Percentiles rank a stretch among this genome's conserved stretches.
Evolutionary conservation across 2,888 invertebrate species (phyloP).

Genomic region (Sylvicola fuscatus): DNA sequence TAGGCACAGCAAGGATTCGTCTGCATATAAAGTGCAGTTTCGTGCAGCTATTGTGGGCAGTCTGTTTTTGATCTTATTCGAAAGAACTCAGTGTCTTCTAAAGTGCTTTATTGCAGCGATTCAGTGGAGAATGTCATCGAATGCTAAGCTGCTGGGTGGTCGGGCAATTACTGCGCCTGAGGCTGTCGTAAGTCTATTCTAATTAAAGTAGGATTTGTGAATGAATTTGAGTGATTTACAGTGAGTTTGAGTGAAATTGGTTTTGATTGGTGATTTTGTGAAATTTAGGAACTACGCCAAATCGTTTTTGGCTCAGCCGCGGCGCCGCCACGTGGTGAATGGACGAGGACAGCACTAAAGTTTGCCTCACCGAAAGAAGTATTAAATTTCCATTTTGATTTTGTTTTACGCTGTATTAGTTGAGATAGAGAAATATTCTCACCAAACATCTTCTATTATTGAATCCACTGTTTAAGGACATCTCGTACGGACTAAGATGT

Average conservation of each 20-base stretch:
- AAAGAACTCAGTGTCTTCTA: too few relatives aligned
- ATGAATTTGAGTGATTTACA: too few relatives aligned
- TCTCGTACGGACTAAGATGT: slow-evolving; percentile 38
- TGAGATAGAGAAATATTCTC: not conserved
- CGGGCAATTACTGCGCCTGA: slow-evolving; percentile 39
- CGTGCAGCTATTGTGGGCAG: too few relatives aligned
- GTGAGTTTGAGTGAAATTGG: too few relatives aligned
- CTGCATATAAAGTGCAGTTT: too few relatives aligned
- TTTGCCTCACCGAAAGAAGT: slow-evolving; percentile 30
- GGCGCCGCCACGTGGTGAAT: slow-evolving; percentile 48
- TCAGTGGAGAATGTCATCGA: too few relatives aligned
- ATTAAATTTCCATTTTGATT: too few relatives aligned
- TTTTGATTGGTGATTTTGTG: too few relatives aligned
- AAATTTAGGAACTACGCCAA: slow-evolving; percentile 34
- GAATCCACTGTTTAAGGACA: slow-evolving; percentile 11
- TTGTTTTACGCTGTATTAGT: not conserved
- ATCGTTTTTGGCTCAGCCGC: slow-evolving; percentile 43
- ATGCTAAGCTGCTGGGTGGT: slow-evolving; percentile 24
- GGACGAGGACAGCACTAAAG: slow-evolving; percentile 45
- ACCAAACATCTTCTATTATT: not conserved
- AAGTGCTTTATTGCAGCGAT: too few relatives aligned
- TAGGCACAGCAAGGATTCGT: too few relatives aligned
- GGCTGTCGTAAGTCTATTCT: slow-evolving; percentile 39
- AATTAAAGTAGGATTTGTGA: too few relatives aligned
- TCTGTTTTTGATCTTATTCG: too few relatives aligned